phyloP scores from a whole-genome alignment of 2,888 invertebrate species.

The Homarus gammarus region DNA sequence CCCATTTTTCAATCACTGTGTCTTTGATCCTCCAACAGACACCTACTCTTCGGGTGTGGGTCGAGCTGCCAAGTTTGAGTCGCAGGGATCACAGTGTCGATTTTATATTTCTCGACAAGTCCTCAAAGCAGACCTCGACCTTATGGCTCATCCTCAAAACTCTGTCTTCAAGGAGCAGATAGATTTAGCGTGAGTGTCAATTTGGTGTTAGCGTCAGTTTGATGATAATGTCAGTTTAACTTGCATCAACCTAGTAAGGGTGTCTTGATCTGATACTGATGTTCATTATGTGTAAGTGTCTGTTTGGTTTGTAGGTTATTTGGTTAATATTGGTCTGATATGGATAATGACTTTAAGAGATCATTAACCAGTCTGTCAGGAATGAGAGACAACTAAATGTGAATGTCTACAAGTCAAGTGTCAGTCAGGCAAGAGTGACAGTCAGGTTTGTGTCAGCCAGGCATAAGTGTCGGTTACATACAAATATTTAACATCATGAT shows the following conservation, averaged over 20 bases:
- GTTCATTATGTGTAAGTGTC: no score
- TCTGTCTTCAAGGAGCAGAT: conserved; percentile 56
- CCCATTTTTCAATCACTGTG: no score
- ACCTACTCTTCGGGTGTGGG: conserved; percentile 67
- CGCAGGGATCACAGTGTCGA: conserved; percentile 20
- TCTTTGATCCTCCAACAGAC: conserved; percentile 39
- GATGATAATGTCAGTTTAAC: no score
- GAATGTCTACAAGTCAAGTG: no score
- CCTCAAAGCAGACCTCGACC: conserved; percentile 55
- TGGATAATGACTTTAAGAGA: background rate
- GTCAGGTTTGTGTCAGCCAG: no score
- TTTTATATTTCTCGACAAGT: conserved; percentile 44
- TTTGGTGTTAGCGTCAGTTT: no score
- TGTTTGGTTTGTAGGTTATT: no score
- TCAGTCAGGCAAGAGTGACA: no score
- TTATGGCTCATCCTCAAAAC: conserved; percentile 58
- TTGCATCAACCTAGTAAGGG: no score
- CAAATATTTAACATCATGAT: background rate
- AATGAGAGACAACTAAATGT: background rate
- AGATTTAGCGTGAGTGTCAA: conserved; percentile 50
- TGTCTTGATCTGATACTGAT: no score
- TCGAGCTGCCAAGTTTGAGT: conserved; percentile 61
- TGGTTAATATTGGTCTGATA: background rate
- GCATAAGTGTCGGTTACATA: background rate
- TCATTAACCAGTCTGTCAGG: background rate